Evolutionary conservation across 1,140 invertebrate genomes (phyloP), one percentile per base, ranked within the genome.

Genomic region (Lepidurus arcticus): DNA sequence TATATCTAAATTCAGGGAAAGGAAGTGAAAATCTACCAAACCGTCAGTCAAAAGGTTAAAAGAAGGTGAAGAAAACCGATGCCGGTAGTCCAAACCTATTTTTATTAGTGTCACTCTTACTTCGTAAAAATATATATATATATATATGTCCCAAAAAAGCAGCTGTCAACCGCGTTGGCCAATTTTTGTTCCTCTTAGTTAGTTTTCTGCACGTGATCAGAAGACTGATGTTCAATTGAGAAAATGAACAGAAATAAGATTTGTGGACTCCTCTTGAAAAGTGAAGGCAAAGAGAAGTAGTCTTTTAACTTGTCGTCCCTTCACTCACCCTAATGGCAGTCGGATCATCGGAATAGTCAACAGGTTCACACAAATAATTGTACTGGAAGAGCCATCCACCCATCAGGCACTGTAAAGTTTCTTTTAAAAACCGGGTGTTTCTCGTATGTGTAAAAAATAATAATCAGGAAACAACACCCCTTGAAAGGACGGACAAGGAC

Each of bases 351-450:
- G 90, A 90, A 86, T 95, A 94, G 84, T 94, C 92, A 80, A 96
- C 93, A 10, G 93, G 92, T 85, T 97, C 93, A 85, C 94, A 96
- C 81, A 89, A 88, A 83, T 93, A 94, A 87, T 90, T 95, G 88
- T 96, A 94, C 74, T 90, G 85, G 80, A 86, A 86, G 87, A 91
- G 91, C 91, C 92, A 93, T 81, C 91, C 91, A 82, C 90, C 90
- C 85, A 89, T 87, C 85, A 93, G 87, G 83, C 90, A 90, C 91
- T 92, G 87, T 79, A 84, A 85, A 21, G 13, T 11, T 65, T 65
- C 13, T 65, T 21, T 65, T 65, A 21, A 65, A 65, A 13, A 65
- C 13, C 21, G 6, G 21, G 6, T n/a, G 45, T 65, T 9, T 65
- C n/a, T 65, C 53, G 7, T n/a, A 21, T 47, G 45, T 7, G 10